phyloP scores from a whole-genome alignment of 2,797 vertebrate species.

The Kryptopterus vitreolus region DNA sequence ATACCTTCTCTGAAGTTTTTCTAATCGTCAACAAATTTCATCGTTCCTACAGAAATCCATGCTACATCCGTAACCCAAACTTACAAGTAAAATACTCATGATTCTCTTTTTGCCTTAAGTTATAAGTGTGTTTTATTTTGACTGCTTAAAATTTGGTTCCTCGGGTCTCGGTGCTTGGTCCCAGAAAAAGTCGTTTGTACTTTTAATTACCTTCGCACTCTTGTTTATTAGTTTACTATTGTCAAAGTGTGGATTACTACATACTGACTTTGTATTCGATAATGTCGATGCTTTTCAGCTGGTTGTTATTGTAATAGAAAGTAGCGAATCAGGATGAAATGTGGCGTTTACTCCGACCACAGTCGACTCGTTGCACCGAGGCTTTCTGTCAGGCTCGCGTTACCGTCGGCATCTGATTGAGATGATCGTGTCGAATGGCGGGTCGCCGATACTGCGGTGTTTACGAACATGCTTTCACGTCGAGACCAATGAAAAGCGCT shows the following conservation, averaged over 20 bases:
- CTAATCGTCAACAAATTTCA: too few species aligned
- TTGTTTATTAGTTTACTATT: too few species aligned
- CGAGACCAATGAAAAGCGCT: slow-evolving; percentile 37
- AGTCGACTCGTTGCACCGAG: neutral
- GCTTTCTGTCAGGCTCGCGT: slow-evolving; percentile 3
- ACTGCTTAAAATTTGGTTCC: too few species aligned
- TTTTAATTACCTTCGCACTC: neutral
- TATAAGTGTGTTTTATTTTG: too few species aligned
- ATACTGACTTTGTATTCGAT: neutral
- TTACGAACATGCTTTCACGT: slow-evolving; percentile 16
- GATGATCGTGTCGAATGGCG: neutral
- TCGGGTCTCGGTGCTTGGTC: too few species aligned
- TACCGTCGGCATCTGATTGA: slow-evolving; percentile 11
- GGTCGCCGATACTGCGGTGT: neutral
- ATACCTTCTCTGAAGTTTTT: too few species aligned
- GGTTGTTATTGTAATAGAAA: slow-evolving; percentile 13
- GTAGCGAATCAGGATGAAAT: slow-evolving; percentile 22
- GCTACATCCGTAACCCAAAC: too few species aligned
- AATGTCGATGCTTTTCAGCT: neutral
- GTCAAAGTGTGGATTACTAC: too few species aligned
- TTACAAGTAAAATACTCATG: too few species aligned
- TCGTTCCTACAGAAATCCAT: too few species aligned
- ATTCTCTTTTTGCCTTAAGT: too few species aligned
- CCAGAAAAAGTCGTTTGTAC: too few species aligned
- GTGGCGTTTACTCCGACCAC: neutral